A percentile compares a stretch with the other conserved stretches of the same genome.
phyloP scores from a whole-genome alignment of 1,140 invertebrate species.

The Andrena cerasifolii region DNA sequence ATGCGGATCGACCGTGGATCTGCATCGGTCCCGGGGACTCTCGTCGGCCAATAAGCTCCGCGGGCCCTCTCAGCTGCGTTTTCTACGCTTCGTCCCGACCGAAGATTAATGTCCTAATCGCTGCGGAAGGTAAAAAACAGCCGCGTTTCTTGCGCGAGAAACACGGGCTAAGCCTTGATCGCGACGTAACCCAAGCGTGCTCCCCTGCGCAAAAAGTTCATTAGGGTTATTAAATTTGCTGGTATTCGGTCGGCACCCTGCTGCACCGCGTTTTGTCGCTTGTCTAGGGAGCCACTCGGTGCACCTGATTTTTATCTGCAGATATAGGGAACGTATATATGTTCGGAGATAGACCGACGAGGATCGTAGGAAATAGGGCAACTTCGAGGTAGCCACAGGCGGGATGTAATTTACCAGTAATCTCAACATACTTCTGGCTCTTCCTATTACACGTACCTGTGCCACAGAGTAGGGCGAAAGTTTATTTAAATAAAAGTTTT shows the following conservation, averaged over 20 bases:
- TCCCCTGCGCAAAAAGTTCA: slow-evolving; percentile 26
- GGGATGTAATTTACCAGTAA: too few relatives aligned
- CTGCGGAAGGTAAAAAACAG: slow-evolving; percentile 11
- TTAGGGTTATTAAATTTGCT: slow-evolving; percentile 51
- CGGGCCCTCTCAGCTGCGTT: slow-evolving; percentile 5
- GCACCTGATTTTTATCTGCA: too few relatives aligned
- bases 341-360: too few relatives aligned
- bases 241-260: not conserved
- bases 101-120: slow-evolving; percentile 57
- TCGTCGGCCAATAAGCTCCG: not conserved
- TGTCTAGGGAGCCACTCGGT: not conserved
- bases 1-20: slow-evolving; percentile 59
- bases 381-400: too few relatives aligned
- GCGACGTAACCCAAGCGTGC: not conserved
- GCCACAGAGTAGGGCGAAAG: too few relatives aligned
- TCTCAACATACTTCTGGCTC: too few relatives aligned
- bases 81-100: slow-evolving; percentile 22
- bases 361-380: too few relatives aligned
- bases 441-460: too few relatives aligned
- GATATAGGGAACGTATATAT: too few relatives aligned
- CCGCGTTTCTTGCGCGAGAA: not conserved
- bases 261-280: not conserved
- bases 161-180: not conserved
- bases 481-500: too few relatives aligned
- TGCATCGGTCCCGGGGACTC: slow-evolving; percentile 48